Percentiles rank a stretch among this genome's conserved stretches.
These are phyloP conservation scores for Pararge aegeria DNA, from an alignment of 1,140 invertebrate species.

Conservation along the genomic window DNA sequence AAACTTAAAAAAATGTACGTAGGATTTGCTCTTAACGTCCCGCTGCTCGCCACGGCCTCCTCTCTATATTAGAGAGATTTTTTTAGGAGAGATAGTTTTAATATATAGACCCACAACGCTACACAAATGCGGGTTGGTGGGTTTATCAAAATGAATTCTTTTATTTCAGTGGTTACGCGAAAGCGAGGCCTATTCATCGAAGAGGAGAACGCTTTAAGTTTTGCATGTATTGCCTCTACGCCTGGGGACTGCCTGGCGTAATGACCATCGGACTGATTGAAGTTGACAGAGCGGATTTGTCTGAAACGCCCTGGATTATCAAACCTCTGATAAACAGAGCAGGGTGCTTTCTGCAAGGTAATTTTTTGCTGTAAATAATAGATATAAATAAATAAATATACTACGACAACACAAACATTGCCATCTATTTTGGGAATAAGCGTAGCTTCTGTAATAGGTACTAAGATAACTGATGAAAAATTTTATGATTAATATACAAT, in stretches of 20 bases:
- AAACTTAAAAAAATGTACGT: no score
- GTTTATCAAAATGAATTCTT: not conserved
- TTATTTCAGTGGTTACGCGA: conserved; percentile 58
- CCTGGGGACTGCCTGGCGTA: conserved; percentile 74
- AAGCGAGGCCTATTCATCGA: conserved; percentile 58
- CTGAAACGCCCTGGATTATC: conserved; percentile 49
- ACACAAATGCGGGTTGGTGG: no score
- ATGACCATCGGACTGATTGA: conserved; percentile 40
- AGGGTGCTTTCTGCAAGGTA: conserved; percentile 61
- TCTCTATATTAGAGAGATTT: no score
- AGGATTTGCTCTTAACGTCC: no score
- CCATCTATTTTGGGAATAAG: no score
- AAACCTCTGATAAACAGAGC: conserved; percentile 40
- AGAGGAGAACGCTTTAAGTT: conserved; percentile 77
- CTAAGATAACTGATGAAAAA: not conserved
- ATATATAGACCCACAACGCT: no score
- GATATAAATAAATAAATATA: no score
- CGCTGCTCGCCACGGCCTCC: no score
- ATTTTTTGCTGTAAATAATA: not conserved
- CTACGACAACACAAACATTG: no score
- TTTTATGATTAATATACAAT: no score
- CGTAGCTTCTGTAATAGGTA: no score
- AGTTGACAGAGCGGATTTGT: conserved; percentile 39
- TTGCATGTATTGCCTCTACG: conserved; percentile 82
- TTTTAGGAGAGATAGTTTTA: no score